Conservation (phyloP, 1,140 invertebrate species). For the Lepeophtheirus salmonis region DNA sequence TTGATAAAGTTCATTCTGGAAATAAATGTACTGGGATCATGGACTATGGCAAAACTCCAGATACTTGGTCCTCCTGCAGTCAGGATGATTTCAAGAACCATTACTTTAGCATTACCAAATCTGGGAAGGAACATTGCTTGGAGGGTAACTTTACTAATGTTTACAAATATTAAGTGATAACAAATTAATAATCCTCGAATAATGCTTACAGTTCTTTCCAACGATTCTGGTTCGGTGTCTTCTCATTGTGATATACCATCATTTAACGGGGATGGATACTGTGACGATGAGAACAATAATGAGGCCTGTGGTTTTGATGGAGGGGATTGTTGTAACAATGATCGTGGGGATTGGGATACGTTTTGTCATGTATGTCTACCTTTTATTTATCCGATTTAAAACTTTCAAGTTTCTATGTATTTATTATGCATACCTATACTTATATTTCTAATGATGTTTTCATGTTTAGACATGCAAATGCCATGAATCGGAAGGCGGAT, state of each 20-base stretch:
- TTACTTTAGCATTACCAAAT: neutral
- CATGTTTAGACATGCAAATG: too few relatives aligned
- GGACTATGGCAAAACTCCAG: neutral
- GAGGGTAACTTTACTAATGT: too few relatives aligned
- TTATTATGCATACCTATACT: too few relatives aligned
- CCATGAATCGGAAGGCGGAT: too few relatives aligned
- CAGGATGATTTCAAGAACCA: neutral
- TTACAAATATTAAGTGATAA: too few relatives aligned
- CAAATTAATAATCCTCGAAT: too few relatives aligned
- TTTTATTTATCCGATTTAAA: too few relatives aligned
- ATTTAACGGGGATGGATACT: neutral
- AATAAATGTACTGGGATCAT: slow-evolving; percentile 1
- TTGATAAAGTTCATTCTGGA: neutral
- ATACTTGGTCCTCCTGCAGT: neutral
- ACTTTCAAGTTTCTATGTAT: too few relatives aligned
- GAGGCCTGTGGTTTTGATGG: neutral
- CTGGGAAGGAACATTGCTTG: neutral
- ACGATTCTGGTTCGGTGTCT: too few relatives aligned
- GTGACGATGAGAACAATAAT: neutral
- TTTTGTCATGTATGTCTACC: neutral
- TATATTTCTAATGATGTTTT: too few relatives aligned
- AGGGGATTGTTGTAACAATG: neutral
- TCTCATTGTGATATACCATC: too few relatives aligned
- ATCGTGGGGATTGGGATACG: neutral
- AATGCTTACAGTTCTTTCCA: too few relatives aligned